phyloP scores from a whole-genome alignment of 2,113 vertebrate genomes.

The Myotis lucifugus region DNA sequence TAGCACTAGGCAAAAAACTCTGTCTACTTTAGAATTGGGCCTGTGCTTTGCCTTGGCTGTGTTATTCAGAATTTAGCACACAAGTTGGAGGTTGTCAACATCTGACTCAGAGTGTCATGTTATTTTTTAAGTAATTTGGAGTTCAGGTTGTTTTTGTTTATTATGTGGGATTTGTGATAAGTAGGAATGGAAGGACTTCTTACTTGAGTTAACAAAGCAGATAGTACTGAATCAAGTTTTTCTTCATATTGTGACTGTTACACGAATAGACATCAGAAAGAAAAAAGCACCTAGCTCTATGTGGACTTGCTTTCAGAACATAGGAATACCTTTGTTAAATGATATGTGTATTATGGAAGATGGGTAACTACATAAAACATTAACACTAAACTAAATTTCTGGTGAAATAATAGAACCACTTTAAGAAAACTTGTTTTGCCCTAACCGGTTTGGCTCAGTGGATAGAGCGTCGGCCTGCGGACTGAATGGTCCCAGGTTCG shows the following conservation, averaged over 20 bases:
- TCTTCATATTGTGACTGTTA: background rate
- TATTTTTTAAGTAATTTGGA: slow-evolving; percentile 39
- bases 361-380: background rate
- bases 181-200: slow-evolving; percentile 19
- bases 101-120: background rate
- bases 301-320: background rate
- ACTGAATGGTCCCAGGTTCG: too few relatives aligned
- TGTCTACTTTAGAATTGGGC: background rate
- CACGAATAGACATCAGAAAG: background rate
- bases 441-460: too few relatives aligned
- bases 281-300: background rate
- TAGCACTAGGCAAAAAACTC: background rate
- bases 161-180: slow-evolving; percentile 28
- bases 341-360: background rate
- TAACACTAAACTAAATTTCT: slow-evolving; percentile 1
- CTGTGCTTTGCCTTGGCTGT: background rate
- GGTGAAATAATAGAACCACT: background rate
- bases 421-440: slow-evolving; percentile 31
- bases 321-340: slow-evolving; percentile 23
- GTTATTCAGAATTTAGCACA: background rate
- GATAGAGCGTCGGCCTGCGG: too few relatives aligned
- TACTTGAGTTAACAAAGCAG: slow-evolving; percentile 36
- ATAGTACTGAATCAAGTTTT: slow-evolving; percentile 8
- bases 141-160: background rate
- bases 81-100: background rate